These are phyloP conservation scores for Centropyge bicolor DNA, from an alignment of 2,797 vertebrate genomes.

Conservation along the genomic window DNA sequence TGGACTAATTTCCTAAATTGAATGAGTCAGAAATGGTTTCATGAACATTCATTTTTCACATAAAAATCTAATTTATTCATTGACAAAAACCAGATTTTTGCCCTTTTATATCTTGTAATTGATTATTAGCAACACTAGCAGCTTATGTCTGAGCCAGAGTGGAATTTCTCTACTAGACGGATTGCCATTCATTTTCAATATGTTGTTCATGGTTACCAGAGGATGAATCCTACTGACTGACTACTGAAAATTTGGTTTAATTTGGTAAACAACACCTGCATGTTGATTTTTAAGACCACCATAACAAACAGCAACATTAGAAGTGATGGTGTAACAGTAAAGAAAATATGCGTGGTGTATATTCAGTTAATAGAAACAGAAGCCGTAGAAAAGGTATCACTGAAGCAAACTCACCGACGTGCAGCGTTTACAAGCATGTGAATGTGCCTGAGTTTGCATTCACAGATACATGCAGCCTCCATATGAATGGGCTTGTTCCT, in stretches of 20 bases:
- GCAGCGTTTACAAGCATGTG: slow-evolving; percentile 21
- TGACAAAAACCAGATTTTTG: background rate
- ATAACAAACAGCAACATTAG: background rate
- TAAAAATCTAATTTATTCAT: background rate
- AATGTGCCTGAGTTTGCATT: slow-evolving; percentile 20
- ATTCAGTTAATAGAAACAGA: background rate
- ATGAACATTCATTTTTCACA: background rate
- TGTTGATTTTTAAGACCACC: background rate
- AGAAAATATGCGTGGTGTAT: background rate
- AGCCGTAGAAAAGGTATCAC: background rate
- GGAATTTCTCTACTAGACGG: background rate
- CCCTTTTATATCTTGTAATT: background rate
- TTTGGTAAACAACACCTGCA: background rate
- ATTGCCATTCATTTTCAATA: background rate
- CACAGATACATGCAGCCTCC: slow-evolving; percentile 6
- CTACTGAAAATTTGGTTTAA: no score
- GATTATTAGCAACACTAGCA: background rate
- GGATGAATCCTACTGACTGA: background rate
- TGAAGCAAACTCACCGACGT: background rate
- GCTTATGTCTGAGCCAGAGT: background rate
- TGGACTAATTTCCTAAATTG: background rate
- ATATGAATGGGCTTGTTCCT: slow-evolving; percentile 27
- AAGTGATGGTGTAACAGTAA: background rate
- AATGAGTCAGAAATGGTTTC: background rate
- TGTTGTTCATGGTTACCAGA: background rate